These are phyloP conservation scores for Pteronura brasiliensis DNA, from an alignment of 2,113 vertebrate genomes.

Conservation along the genomic window DNA sequence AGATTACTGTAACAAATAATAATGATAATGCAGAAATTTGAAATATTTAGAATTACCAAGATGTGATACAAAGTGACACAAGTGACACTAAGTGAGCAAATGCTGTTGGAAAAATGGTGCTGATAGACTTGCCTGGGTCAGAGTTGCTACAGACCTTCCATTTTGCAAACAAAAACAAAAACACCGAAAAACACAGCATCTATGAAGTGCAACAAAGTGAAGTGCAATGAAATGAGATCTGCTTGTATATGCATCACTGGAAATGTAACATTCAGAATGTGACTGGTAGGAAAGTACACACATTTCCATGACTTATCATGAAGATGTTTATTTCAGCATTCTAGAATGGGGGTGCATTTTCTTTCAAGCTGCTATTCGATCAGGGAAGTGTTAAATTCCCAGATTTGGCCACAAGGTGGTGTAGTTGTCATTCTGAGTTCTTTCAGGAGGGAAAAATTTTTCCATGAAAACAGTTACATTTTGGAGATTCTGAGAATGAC, in stretches of 20 bases:
- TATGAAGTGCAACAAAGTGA: background rate
- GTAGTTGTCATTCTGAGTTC: background rate
- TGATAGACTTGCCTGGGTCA: background rate
- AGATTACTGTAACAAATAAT: background rate
- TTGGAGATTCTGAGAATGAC: background rate
- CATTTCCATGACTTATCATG: background rate
- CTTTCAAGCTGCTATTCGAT: background rate
- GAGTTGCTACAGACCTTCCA: background rate
- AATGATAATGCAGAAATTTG: background rate
- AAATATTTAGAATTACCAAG: background rate
- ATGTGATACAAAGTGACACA: background rate
- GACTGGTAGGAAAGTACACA: background rate
- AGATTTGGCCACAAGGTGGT: conserved; percentile 56
- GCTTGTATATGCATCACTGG: background rate
- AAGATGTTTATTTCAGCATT: background rate
- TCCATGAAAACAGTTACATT: conserved; percentile 13
- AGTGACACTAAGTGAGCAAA: background rate
- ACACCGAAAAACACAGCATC: background rate
- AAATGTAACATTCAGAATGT: background rate
- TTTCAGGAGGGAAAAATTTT: background rate
- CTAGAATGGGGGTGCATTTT: background rate
- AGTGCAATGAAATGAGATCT: background rate
- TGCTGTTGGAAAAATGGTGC: background rate
- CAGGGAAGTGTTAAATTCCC: conserved; percentile 25
- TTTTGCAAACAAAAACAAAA: background rate